Conservation (phyloP, 1,140 invertebrate species). For the Rhopalosiphum maidis region DNA sequence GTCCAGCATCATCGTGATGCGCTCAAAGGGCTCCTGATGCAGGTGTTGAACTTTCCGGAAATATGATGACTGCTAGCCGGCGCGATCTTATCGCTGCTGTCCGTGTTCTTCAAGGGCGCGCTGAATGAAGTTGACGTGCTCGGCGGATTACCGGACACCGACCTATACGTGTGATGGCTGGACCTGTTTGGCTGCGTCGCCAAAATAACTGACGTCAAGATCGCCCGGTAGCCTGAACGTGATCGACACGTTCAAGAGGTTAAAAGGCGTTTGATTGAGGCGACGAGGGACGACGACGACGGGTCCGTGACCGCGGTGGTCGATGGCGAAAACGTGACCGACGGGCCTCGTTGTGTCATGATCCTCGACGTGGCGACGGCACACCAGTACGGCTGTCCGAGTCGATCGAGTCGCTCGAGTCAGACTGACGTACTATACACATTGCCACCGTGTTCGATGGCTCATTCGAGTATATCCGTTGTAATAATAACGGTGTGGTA, state of each 20-base stretch:
- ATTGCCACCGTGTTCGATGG: not conserved
- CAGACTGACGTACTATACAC: not conserved
- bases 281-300: not conserved
- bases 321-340: constrained; percentile 62
- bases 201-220: constrained; percentile 24
- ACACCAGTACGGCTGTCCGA: constrained; percentile 44
- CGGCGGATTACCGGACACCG: constrained; percentile 64
- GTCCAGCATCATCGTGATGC: constrained; percentile 75
- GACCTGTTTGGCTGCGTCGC: constrained; percentile 59
- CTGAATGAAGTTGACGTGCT: constrained; percentile 61
- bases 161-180: constrained; percentile 63
- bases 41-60: constrained; percentile 68
- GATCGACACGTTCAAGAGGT: constrained; percentile 22
- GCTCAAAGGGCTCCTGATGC: constrained; percentile 76
- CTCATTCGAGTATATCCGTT: not conserved
- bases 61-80: constrained; percentile 66
- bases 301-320: constrained; percentile 58
- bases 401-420: not conserved
- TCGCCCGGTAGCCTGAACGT: constrained; percentile 37
- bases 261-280: not conserved
- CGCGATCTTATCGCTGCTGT: constrained; percentile 65
- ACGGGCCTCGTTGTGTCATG: constrained; percentile 60
- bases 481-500: not conserved
- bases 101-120: constrained; percentile 63
- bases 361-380: constrained; percentile 42